These are phyloP conservation scores for Tetrao urogallus DNA, from an alignment of 2,113 vertebrate genomes.

Conservation along the genomic window DNA sequence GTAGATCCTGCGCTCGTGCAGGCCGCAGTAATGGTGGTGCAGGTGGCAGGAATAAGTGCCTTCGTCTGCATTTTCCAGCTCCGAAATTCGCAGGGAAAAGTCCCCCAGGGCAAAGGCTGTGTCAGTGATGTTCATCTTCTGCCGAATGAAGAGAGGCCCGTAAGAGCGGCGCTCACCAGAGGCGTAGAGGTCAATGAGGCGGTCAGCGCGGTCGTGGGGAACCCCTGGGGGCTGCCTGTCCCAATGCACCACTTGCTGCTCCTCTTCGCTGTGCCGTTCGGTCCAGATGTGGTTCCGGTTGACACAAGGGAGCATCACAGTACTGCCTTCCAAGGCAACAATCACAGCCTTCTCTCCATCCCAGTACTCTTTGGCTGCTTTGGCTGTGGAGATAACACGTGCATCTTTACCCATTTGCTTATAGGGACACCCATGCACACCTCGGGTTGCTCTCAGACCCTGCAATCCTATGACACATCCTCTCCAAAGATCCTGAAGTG, in stretches of 20 bases:
- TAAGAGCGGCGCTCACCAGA: conserved; percentile 92
- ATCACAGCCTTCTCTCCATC: conserved; percentile 91
- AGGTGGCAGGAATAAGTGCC: conserved; percentile 95
- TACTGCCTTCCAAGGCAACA: conserved; percentile 79
- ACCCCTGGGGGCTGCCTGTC: conserved; percentile 90
- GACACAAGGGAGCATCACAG: conserved; percentile 85
- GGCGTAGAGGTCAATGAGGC: conserved; percentile 92
- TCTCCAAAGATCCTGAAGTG: background rate
- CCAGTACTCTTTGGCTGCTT: conserved; percentile 81
- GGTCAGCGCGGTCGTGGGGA: conserved; percentile 88
- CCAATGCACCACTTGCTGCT: conserved; percentile 97
- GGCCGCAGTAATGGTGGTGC: conserved; percentile 96
- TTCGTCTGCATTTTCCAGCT: conserved; percentile 83
- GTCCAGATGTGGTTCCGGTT: conserved; percentile 90
- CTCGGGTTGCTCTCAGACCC: background rate
- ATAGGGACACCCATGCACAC: background rate
- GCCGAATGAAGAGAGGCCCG: conserved; percentile 84
- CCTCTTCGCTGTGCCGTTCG: conserved; percentile 87
- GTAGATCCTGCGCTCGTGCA: conserved; percentile 91
- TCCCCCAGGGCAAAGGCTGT: conserved; percentile 88
- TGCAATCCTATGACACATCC: background rate
- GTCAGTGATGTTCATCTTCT: conserved; percentile 87
- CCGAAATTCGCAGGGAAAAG: conserved; percentile 84
- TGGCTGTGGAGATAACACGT: conserved; percentile 64
- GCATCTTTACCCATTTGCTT: background rate